Conservation (phyloP, 2,113 vertebrate species). For the Gavia stellata region DNA sequence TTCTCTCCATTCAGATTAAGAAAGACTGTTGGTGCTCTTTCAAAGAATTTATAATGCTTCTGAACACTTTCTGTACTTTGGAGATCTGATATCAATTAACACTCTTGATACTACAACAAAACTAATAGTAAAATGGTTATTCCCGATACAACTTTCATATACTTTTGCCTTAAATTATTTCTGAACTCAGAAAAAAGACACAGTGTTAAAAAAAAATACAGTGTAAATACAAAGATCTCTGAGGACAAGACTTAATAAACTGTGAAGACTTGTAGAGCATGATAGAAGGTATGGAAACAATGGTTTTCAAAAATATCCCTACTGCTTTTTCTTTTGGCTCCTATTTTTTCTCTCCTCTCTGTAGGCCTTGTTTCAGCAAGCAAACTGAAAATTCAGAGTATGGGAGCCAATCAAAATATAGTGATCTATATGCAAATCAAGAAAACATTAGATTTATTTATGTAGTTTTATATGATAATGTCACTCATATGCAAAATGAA, state of each 20-base stretch:
- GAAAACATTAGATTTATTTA: not conserved
- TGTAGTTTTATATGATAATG: not conserved
- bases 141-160: not conserved
- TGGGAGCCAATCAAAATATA: not conserved
- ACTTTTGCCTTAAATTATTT: not conserved
- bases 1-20: not conserved
- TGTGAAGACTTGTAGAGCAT: not conserved
- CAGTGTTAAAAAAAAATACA: not conserved
- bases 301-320: not conserved
- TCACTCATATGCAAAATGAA: not conserved
- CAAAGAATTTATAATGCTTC: not conserved
- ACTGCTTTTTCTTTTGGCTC: not conserved
- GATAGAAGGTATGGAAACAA: not conserved
- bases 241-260: not conserved
- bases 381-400: not conserved
- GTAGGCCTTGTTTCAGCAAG: not conserved
- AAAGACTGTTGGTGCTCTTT: not conserved
- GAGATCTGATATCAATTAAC: not conserved
- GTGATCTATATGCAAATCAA: not conserved
- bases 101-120: not conserved
- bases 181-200: not conserved
- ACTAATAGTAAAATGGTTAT: not conserved
- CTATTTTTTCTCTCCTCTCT: not conserved
- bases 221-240: not conserved
- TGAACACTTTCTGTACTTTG: not conserved